phyloP scores from a whole-genome alignment of 2,113 vertebrate species.

The Morphnarchus princeps region DNA sequence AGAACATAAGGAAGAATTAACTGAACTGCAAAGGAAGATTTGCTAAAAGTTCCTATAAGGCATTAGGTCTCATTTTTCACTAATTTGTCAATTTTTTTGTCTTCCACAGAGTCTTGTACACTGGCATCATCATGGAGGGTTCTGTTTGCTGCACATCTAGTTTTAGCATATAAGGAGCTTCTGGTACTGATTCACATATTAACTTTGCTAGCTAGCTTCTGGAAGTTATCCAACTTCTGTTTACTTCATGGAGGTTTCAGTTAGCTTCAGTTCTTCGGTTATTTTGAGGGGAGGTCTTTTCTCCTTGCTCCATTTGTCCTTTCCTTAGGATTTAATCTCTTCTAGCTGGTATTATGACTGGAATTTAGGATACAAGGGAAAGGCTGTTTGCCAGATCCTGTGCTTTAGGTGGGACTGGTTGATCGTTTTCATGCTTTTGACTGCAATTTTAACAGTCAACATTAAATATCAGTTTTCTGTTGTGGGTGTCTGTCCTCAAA shows the following conservation, averaged over 20 bases:
- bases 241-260: neutral
- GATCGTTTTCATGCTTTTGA: neutral
- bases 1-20: neutral
- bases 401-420: neutral
- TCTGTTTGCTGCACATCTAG: neutral
- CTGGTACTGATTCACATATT: neutral
- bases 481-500: neutral
- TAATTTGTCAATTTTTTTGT: neutral
- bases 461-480: neutral
- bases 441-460: neutral
- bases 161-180: neutral
- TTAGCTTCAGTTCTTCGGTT: neutral
- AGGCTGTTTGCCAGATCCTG: neutral
- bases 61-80: neutral
- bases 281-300: neutral
- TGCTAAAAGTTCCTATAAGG: neutral
- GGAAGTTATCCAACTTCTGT: neutral
- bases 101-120: neutral
- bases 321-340: neutral
- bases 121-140: neutral
- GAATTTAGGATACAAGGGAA: neutral
- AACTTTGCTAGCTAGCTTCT: neutral
- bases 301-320: neutral
- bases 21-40: neutral
- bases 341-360: neutral